These are phyloP conservation scores for Odontophorus gujanensis DNA, from an alignment of 2,113 vertebrate species.

Conservation along the genomic window DNA sequence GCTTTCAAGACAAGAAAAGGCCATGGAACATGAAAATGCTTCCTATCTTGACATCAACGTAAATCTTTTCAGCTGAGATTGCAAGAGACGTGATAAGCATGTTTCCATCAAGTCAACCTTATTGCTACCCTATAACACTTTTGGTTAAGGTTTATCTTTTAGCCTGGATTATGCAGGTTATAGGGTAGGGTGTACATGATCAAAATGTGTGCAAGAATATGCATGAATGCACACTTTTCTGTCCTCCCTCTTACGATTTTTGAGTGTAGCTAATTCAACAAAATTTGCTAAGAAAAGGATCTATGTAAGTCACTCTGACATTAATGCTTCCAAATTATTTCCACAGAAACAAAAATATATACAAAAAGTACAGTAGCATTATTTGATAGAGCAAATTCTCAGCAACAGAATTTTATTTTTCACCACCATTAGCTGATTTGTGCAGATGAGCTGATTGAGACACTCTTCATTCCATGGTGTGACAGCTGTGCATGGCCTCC, in stretches of 20 bases:
- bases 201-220: background rate
- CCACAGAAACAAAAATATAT: too few relatives aligned
- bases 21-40: background rate
- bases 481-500: too few relatives aligned
- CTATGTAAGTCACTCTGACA: too few relatives aligned
- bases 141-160: background rate
- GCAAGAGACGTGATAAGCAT: background rate
- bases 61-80: background rate
- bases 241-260: background rate
- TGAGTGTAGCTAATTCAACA: background rate
- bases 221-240: background rate
- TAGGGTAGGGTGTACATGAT: fast-evolving
- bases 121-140: background rate
- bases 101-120: background rate
- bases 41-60: background rate
- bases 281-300: background rate
- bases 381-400: too few relatives aligned
- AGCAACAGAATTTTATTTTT: too few relatives aligned
- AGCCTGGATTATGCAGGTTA: background rate
- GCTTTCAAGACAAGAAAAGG: background rate
- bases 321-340: too few relatives aligned
- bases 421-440: too few relatives aligned
- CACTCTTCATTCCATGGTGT: too few relatives aligned
- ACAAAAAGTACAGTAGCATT: too few relatives aligned
- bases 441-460: too few relatives aligned